phyloP scores from a whole-genome alignment of 2,888 invertebrate species.

The Oligia strigilis region DNA sequence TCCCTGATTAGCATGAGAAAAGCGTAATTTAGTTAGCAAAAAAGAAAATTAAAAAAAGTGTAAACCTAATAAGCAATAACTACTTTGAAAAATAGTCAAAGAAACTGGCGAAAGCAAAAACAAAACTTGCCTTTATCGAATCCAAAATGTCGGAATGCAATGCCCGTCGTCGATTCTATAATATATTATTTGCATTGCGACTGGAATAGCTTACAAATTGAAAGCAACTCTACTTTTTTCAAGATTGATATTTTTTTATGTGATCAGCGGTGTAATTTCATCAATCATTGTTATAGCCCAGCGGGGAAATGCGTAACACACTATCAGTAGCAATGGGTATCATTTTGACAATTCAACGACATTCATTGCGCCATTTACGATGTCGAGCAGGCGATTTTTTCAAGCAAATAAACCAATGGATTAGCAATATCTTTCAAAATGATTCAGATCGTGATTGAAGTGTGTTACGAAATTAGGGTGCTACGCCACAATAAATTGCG shows the following conservation, averaged over 20 bases:
- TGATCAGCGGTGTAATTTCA: not conserved
- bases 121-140: not conserved
- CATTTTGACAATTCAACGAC: not conserved
- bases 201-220: slow-evolving; percentile 25
- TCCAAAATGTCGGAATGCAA: slow-evolving; percentile 29
- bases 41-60: not conserved
- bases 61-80: not conserved
- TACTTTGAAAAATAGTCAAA: not conserved
- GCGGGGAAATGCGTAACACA: no score
- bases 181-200: slow-evolving; percentile 10
- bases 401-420: not conserved
- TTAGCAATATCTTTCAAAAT: not conserved
- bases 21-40: not conserved
- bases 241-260: slow-evolving; percentile 1
- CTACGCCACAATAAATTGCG: not conserved
- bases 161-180: not conserved
- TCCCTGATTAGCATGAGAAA: not conserved
- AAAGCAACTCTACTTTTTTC: slow-evolving; percentile 17
- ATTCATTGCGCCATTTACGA: not conserved
- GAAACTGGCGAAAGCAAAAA: not conserved
- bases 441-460: not conserved
- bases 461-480: not conserved
- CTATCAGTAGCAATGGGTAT: no score
- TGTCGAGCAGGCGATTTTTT: not conserved
- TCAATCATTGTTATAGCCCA: no score